These are phyloP conservation scores for Laupala kohalensis DNA, from an alignment of 1,140 invertebrate genomes.

Conservation along the genomic window DNA sequence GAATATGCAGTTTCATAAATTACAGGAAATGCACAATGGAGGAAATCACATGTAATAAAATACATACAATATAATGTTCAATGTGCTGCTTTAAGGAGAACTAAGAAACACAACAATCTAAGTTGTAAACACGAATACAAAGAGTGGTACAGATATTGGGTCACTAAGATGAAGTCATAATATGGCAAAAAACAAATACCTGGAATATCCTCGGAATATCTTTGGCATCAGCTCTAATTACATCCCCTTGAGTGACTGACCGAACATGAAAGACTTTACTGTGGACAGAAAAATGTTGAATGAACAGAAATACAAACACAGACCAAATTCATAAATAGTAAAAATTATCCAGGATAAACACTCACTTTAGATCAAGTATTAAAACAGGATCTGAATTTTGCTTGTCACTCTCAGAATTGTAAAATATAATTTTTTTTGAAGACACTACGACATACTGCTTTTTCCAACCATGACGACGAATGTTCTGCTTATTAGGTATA, in stretches of 20 bases:
- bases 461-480: constrained; percentile 88
- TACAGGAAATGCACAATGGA: too few species aligned
- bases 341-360: constrained; percentile 18
- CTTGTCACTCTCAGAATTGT: constrained; percentile 88
- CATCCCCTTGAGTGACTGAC: constrained; percentile 95
- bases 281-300: constrained; percentile 24
- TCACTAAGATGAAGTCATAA: background rate
- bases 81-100: background rate
- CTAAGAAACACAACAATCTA: background rate
- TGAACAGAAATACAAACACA: background rate
- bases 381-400: constrained; percentile 88
- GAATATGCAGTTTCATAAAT: too few species aligned
- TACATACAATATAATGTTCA: background rate
- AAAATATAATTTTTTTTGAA: constrained; percentile 94
- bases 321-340: too few species aligned
- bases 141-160: too few species aligned
- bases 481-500: constrained; percentile 90
- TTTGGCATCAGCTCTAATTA: constrained; percentile 94
- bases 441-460: constrained; percentile 95
- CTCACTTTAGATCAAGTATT: constrained; percentile 86
- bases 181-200: constrained; percentile 29
- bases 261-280: constrained; percentile 98
- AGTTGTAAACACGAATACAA: background rate
- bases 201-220: constrained; percentile 99
- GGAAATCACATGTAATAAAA: too few species aligned